These are phyloP conservation scores for Pachydiplax longipennis DNA, from an alignment of 2,888 invertebrate genomes.

Conservation along the genomic window DNA sequence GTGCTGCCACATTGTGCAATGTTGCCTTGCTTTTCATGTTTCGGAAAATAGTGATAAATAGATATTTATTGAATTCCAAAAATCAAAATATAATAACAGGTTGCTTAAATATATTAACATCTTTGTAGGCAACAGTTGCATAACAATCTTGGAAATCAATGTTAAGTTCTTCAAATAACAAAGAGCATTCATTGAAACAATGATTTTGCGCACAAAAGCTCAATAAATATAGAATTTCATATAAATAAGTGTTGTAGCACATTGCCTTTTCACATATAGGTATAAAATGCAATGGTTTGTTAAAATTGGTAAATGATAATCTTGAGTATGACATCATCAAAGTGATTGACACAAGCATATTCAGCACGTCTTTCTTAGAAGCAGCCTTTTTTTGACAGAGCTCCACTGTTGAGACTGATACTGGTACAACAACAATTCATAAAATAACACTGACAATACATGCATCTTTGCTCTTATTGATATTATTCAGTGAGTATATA, in stretches of 20 bases:
- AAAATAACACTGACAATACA: slow-evolving; percentile 34
- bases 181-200: slow-evolving; percentile 13
- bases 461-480: slow-evolving; percentile 34
- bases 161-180: background rate
- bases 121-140: slow-evolving; percentile 7
- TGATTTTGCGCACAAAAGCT: slow-evolving; percentile 27
- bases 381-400: slow-evolving; percentile 10
- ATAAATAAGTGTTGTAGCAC: slow-evolving; percentile 14
- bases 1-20: slow-evolving; percentile 19
- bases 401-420: slow-evolving; percentile 12
- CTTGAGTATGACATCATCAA: background rate
- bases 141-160: background rate
- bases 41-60: background rate
- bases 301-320: slow-evolving; percentile 14
- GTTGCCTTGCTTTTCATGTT: slow-evolving; percentile 13
- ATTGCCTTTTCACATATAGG: background rate
- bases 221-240: background rate
- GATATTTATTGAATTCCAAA: background rate
- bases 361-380: slow-evolving; percentile 10
- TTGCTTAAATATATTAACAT: background rate
- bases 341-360: slow-evolving; percentile 24
- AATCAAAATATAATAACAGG: background rate
- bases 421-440: slow-evolving; percentile 19
- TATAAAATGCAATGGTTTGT: slow-evolving; percentile 4
- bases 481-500: slow-evolving; percentile 38